Conservation (phyloP, 2,113 vertebrate species). For the Riparia riparia region DNA sequence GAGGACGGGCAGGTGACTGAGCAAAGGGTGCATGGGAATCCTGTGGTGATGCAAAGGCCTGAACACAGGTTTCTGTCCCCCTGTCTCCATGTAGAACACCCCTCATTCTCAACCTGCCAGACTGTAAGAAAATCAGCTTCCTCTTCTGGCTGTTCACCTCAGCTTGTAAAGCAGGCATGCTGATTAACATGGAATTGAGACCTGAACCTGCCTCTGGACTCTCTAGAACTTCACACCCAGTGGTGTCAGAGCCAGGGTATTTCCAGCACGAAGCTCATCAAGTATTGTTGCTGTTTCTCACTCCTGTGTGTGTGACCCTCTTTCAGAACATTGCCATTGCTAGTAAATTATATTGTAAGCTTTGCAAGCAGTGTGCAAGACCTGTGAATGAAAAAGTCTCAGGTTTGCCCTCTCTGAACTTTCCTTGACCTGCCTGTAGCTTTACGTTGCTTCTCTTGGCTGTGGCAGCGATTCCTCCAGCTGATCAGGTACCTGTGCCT, state of each 20-base stretch:
- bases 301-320: not conserved
- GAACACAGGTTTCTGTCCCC: not conserved
- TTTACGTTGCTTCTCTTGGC: not conserved
- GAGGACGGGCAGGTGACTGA: rapidly evolving
- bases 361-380: not conserved
- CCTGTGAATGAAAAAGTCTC: not conserved
- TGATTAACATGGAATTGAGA: not conserved
- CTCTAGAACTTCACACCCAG: not conserved
- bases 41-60: not conserved
- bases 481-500: not conserved
- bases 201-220: not conserved
- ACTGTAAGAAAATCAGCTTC: not conserved
- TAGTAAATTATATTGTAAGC: not conserved
- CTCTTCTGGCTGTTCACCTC: not conserved
- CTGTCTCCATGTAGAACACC: not conserved
- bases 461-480: not conserved
- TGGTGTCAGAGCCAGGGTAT: not conserved
- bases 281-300: not conserved
- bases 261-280: not conserved
- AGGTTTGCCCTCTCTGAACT: not conserved
- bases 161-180: not conserved
- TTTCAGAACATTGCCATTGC: not conserved
- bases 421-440: not conserved
- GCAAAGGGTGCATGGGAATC: not conserved
- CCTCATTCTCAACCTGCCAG: not conserved